Evolutionary conservation across 2,888 invertebrate genomes (phyloP).

Genomic region (Lamellibrachia columna): DNA sequence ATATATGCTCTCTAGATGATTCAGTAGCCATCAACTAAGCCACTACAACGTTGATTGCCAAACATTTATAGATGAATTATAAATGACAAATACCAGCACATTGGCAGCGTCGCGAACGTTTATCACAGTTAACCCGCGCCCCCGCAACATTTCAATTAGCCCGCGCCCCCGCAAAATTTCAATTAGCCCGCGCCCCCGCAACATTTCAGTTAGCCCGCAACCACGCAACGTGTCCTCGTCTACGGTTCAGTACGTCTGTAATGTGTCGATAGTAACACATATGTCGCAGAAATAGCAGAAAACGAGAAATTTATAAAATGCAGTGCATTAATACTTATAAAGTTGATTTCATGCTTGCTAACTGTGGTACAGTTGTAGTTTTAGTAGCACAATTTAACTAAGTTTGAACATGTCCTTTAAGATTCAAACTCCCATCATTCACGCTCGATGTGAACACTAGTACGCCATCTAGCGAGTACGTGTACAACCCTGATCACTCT

Average conservation of each 20-base stretch:
- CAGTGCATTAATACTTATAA: too few relatives aligned
- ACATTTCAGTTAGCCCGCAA: not conserved
- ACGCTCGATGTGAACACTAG: too few relatives aligned
- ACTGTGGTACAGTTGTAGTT: too few relatives aligned
- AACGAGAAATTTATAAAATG: too few relatives aligned
- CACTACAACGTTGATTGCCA: not conserved
- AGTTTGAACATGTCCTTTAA: too few relatives aligned
- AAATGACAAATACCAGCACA: not conserved
- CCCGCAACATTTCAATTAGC: not conserved
- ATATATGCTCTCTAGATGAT: not conserved
- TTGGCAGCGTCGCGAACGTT: not conserved
- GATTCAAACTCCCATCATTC: too few relatives aligned
- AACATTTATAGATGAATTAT: not conserved
- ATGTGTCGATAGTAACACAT: not conserved
- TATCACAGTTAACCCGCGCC: slow-evolving; percentile 3
- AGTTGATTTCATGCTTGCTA: too few relatives aligned
- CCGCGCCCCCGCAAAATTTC: not conserved
- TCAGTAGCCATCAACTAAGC: not conserved
- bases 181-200: not conserved
- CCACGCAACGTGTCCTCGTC: not conserved
- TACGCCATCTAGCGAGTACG: too few relatives aligned
- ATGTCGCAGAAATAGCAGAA: too few relatives aligned
- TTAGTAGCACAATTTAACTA: too few relatives aligned
- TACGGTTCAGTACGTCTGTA: too few relatives aligned
- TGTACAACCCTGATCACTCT: too few relatives aligned